phyloP scores from a whole-genome alignment of 2,797 vertebrate genomes.

The Holocentrus rufus region DNA sequence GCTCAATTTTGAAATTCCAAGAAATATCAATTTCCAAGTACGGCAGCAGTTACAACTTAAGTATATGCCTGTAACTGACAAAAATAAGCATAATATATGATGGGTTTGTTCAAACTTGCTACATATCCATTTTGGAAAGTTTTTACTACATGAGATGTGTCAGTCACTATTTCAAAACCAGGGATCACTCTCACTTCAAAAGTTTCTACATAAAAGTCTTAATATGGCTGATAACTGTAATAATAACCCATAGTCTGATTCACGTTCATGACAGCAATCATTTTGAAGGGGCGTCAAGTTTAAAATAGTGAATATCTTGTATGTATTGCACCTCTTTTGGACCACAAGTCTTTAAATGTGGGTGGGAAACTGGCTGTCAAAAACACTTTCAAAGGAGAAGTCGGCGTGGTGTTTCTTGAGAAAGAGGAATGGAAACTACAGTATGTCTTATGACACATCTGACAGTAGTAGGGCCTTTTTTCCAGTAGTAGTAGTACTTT shows the following conservation, averaged over 20 bases:
- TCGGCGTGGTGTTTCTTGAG: not conserved
- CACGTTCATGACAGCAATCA: not conserved
- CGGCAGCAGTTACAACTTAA: conserved; percentile 4
- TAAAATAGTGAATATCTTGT: not conserved
- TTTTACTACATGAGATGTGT: not conserved
- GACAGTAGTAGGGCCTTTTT: too few relatives aligned
- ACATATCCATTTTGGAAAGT: too few relatives aligned
- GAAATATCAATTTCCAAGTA: not conserved
- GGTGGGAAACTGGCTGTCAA: not conserved
- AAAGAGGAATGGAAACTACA: conserved; percentile 16
- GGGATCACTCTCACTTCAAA: too few relatives aligned
- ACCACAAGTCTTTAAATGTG: not conserved
- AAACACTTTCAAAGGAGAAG: conserved; percentile 16
- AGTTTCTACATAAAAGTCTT: too few relatives aligned
- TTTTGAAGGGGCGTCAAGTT: not conserved
- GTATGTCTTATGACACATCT: not conserved
- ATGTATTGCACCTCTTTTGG: not conserved
- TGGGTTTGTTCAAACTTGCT: too few relatives aligned
- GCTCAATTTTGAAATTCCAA: not conserved
- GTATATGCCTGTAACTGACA: not conserved
- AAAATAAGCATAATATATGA: too few relatives aligned
- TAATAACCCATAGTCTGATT: too few relatives aligned
- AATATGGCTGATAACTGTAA: too few relatives aligned
- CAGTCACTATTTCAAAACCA: not conserved
- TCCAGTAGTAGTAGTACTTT: not conserved